phyloP scores from a whole-genome alignment of 2,888 invertebrate species.

The Apotomis capreana region DNA sequence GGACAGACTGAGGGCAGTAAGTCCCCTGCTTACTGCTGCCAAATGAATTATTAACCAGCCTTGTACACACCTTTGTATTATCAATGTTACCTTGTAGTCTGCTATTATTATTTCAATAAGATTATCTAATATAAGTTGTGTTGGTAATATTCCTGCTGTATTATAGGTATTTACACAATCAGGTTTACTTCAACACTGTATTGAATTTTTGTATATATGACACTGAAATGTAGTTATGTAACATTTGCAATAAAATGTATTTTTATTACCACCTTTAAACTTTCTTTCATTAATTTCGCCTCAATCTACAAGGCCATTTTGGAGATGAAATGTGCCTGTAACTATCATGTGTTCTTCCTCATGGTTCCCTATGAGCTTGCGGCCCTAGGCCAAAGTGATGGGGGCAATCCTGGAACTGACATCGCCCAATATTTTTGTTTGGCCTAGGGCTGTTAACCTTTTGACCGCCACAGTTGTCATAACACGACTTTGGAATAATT shows the following conservation, averaged over 20 bases:
- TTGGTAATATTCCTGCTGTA: constrained; percentile 55
- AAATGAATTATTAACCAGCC: constrained; percentile 69
- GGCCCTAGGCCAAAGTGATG: too few species aligned
- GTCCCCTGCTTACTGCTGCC: constrained; percentile 63
- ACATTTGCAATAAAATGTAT: constrained; percentile 82
- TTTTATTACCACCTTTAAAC: constrained; percentile 79
- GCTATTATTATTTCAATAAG: constrained; percentile 49
- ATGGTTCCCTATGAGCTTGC: too few species aligned
- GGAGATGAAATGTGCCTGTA: too few species aligned
- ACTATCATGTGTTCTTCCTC: too few species aligned
- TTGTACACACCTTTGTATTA: constrained; percentile 43
- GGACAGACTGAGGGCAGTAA: constrained; percentile 56
- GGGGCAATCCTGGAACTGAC: too few species aligned
- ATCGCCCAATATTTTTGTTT: too few species aligned
- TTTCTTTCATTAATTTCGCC: constrained; percentile 49
- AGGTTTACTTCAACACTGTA: constrained; percentile 61
- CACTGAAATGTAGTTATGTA: constrained; percentile 79
- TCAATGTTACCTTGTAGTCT: constrained; percentile 61
- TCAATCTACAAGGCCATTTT: too few species aligned
- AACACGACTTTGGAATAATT: too few species aligned
- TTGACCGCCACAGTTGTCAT: too few species aligned
- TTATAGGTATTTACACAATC: constrained; percentile 64
- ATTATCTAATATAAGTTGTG: constrained; percentile 49
- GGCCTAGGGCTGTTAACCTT: too few species aligned
- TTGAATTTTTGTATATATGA: constrained; percentile 81